Evolutionary conservation across 2,888 invertebrate genomes (phyloP), one percentile per base, ranked within the genome.

Genomic region (Pristionchus arcanus): DNA sequence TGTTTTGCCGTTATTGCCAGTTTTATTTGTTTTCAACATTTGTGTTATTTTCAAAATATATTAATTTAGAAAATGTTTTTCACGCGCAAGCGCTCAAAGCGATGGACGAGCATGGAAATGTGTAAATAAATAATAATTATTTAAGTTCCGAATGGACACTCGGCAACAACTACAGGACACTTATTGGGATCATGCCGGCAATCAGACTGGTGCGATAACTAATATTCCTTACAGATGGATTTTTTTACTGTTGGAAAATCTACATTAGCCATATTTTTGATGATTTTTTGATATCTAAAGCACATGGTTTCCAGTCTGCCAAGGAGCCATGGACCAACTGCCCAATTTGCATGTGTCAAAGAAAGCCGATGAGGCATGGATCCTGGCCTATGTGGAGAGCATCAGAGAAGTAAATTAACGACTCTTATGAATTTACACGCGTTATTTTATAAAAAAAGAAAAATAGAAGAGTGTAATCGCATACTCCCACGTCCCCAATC

Each of bases 161-260:
- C 84, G 34, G 31, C 31, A 31, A 5, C 84, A 84, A 19, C 84
- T 84, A 31, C 53, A 55, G 28, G 84, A 53, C 15, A 55, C 84
- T 1, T 84, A 84, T 31, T 84, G 84, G 84, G 84, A 84, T 31
- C 84, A 84, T 28, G 84, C 84, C 7, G 84, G 84, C 16, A 84
- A 84, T 37, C 84, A 84, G 53, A 84, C 84, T 28, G 84, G 84
- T 34, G n/a, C 9, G 81, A 16, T 37, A 34, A 31, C 11, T 71
- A 49, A 9, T 49, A 7, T 49, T 49, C 9, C 42, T 49, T 49
- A 7, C 42, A 11, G 3, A 49, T 9, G 42, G 42, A 3, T 49
- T 49, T 49, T 49, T 49, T 49, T 49, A 49, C 3, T 7, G 42
- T 7, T 66, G 7, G 28, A 28, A 71, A 71, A 28, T 42, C 7